Base-by-base conservation (phyloP, 2,888 invertebrate genomes). In the Cephus pulcher region DNA sequence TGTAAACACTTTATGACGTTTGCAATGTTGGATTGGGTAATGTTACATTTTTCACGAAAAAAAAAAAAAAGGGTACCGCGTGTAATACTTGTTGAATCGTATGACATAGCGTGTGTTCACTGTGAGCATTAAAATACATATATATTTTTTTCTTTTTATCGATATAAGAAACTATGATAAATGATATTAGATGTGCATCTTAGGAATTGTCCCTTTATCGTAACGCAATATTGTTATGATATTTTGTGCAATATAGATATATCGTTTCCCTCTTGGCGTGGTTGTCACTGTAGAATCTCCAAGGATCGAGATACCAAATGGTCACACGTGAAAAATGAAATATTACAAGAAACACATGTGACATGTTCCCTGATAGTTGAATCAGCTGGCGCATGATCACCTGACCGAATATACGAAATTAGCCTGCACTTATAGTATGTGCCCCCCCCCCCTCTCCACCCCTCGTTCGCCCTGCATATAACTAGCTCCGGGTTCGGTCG, bases 311-410 rank as follows among this genome's bases (percentile, higher is more conserved):
- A 56, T 9, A 23, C 56, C 23, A 23, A 2, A 56, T 23, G 56
- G 71, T 71, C 33, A 71, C 71, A 76, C 74, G 83, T 85, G 84
- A 87, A 87, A 88, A 88, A 86, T 86, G 88, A 88, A 85, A 83
- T 86, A 85, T 85, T 82, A 78, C 79, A 80, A 83, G 80, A 85
- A 82, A 86, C 81, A 85, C 82, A 78, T 75, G 84, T 83, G 82
- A 84, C 83, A 84, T 82, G 82, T 84, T 80, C 73, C 76, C 78
- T 68, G 78, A 78, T 78, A 76, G 76, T 73, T 79, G 82, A 86
- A 90, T 90, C 90, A 90, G 90, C 85, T 89, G 89, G 90, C 88
- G 89, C 90, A 91, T 90, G 89, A 86, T 90, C 88, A 90, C 86
- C 90, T 90, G 89, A 88, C 89, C 86, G 83, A 82, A 82, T 85